Base-by-base conservation (phyloP, 2,797 vertebrate genomes). In the Heliangelus exortis region DNA sequence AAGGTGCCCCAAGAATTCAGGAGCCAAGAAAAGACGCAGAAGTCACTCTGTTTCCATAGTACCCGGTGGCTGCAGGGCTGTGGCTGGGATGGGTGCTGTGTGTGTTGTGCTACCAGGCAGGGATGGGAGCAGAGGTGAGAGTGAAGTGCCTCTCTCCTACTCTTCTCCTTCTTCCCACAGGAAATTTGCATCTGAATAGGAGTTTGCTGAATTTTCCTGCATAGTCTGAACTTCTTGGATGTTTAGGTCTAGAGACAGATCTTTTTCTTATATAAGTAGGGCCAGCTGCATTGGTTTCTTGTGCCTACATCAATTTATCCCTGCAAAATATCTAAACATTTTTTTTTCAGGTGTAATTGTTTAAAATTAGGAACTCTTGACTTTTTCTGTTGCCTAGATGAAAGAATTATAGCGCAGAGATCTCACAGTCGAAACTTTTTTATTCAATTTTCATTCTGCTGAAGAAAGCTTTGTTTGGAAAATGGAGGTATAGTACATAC, bases 1-100 rank as follows among this genome's bases (percentile, higher is more conserved):
- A 13, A 9, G 6, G 36, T 67, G 15, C 10, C 7, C 34, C 48
- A 62, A 13, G 54, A 36, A 10, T 39, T n/a, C 12, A 55, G 47
- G n/a, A 84, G 13, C 17, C 26, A 54, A 20, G 73, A 74, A n/a
- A 20, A 57, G 5, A 26, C 39, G 17, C 10, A 33, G 39, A 45
- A 66, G 6, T 33, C 34, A 21, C 18, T 2, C 5, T 26, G 15
- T 62, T 84, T 71, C n/a, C 14, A 2, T 2, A 41, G 39, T 41
- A 0, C 34, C 26, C 58, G 11, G 67, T 82, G 62, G 39, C 48
- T 50, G 50, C 54, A 29, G 25, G 62, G 31, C 45, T 76, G 80
- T 1, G 3, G 2, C 26, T 7, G 0, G 3, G 13, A 10, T 11
- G 48, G 18, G 55, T 43, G 16, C 25, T 1, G 1, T 4, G 0